Base-by-base conservation (phyloP, 2,113 vertebrate genomes). In the Gadus chalcogrammus region DNA sequence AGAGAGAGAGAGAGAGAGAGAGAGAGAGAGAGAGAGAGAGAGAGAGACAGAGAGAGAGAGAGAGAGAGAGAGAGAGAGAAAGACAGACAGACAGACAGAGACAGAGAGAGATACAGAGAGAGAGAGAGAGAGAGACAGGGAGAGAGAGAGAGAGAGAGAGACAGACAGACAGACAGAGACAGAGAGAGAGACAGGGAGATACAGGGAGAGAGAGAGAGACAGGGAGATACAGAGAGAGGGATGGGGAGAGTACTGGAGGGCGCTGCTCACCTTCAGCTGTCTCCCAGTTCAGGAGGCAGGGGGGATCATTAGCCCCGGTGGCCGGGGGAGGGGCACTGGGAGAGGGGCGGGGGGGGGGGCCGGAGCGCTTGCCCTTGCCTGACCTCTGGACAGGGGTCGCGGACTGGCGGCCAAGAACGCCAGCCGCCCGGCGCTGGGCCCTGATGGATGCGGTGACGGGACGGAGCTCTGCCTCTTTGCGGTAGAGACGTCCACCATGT, bases 241-340 rank as follows among this genome's bases (percentile, higher is more conserved):
- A 87, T 85, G 12, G 42, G 11, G 42, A 0, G 42, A 12, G 42
- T 84, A 82, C 87, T 84, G 79, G 80, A 85, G 85, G 87, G 84
- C 72, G 75, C 71, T 72, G 81, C 83, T 89, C 86, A 85, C 88
- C 86, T 89, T 87, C 86, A 88, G 78, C 80, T 84, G 42, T 48
- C 78, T 82, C 80, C 81, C 18, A 28, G 63, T 82, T 72, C 78
- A 74, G 78, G 80, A 88, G 84, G 78, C 85, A 76, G 71, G 79
- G 78, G 85, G 79, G 71, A 82, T 88, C 80, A 88, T 90, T 88
- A 88, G 56, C 71, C 64, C 52, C 61, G 35, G 65, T 58, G 71
- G 58, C 35, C 56, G 22, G 58, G 16, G 77, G 82, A 74, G 64
- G 70, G 79, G 81, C 67, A 70, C 58, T 61, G 72, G 42, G 42